Conservation (phyloP, 2,888 invertebrate species). For the Lycocerus yunnanus region DNA sequence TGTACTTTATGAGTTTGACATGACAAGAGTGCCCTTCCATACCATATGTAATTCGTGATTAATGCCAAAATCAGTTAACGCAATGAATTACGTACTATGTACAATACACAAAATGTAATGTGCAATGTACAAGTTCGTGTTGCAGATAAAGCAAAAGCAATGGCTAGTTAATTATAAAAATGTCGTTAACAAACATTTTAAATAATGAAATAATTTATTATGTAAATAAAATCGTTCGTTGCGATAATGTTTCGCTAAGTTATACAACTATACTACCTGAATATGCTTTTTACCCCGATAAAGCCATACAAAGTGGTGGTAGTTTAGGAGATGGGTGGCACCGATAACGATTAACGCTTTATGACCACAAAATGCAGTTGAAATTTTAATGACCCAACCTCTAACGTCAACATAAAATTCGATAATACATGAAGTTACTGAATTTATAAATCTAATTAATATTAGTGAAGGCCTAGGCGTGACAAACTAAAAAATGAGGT, state of each 20-base stretch:
- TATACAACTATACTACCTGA: not conserved
- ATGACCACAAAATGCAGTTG: not conserved
- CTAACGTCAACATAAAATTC: not conserved
- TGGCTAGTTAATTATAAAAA: not conserved
- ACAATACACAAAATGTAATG: not conserved
- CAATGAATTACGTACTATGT: not conserved
- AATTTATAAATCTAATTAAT: not conserved
- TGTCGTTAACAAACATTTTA: not conserved
- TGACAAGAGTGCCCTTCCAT: not conserved
- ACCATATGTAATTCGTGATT: not conserved
- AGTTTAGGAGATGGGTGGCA: not conserved
- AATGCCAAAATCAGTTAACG: not conserved
- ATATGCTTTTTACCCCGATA: not conserved
- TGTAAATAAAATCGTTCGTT: not conserved
- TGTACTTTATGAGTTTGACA: not conserved
- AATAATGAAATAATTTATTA: not conserved
- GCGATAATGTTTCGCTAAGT: not conserved
- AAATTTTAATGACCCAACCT: not conserved
- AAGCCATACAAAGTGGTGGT: not conserved
- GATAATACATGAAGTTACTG: not conserved
- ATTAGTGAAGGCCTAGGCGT: too few species aligned
- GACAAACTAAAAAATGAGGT: not conserved
- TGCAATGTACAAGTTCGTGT: not conserved
- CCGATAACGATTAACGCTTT: not conserved
- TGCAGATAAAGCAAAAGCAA: not conserved